Base-by-base conservation (phyloP, 2,888 invertebrate genomes). In the Mechanitis mazaeus region DNA sequence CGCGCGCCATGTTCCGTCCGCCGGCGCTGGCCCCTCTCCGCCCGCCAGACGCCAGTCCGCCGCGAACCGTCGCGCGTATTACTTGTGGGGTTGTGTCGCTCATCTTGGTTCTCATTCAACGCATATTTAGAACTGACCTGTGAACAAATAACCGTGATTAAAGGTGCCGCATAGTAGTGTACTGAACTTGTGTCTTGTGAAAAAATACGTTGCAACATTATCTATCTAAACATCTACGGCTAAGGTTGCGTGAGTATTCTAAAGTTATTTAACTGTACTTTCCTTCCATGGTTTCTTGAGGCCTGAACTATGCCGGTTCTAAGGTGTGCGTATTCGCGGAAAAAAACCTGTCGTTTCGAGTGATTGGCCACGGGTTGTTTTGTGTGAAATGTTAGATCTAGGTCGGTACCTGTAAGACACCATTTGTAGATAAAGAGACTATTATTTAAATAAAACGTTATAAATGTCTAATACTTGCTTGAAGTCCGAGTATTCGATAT, bases 221-320 rank as follows among this genome's bases (percentile, higher is more conserved):
- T 78, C 75, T 77, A 69, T 68, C 79, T 78, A 78, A 78, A 72
- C 77, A 77, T 76, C 78, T 73, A 76, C 78, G 77, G 76, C 75
- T 70, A 64, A 64, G 61, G 71, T 73, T 72, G 79, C 78, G 87
- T 87, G 80, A 87, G 87, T 87, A 85, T 81, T 79, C 77, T 78
- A 75, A 79, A 81, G 78, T 79, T 80, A 81, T 82, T 80, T 87
- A 87, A 86, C 87, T 84, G 87, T 87, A 84, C 83, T 81, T 83
- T 81, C 80, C 77, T 77, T 79, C 79, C 78, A 81, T 81, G 78
- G 77, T 78, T 76, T 77, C 76, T 73, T 63, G 72, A 75, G 77
- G 77, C 76, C 73, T 63, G 72, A 75, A 76, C 73, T 77, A 76
- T 76, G 78, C 73, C 75, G 75, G 75, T 76, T 77, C 77, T 72